Base-by-base conservation (phyloP, 1,140 invertebrate genomes). In the Aphis craccivora region DNA sequence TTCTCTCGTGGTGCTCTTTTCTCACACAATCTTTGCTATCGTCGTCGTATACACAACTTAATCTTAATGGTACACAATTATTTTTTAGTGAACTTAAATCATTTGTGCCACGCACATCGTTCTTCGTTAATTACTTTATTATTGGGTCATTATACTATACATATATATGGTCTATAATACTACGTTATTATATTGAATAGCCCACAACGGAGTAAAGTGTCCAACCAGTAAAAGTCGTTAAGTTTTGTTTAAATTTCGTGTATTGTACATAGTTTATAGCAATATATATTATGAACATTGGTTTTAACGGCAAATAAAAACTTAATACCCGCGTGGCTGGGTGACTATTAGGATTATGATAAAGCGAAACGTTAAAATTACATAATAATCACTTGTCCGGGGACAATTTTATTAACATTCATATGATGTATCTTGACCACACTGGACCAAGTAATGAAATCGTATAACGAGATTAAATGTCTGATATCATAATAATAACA, bases 21-120 rank as follows among this genome's bases (percentile, higher is more conserved):
- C 84, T 87, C 84, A 30, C 84, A 45, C 43, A 87, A 87, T 45
- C 40, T 3, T 76, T 67, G 22, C n/a, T 43, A 43, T 43, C 23
- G 23, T 43, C 23, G 23, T 43, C 22, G 35, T 43, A 4, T 25
- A 84, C 23, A 84, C 37, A 43, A 84, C 37, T 84, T 40, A 84
- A 84, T 84, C 37, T 84, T 40, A 25, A 84, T 40, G 37, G 37
- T 23, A 84, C 7, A 40, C 37, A 84, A 84, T 84, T 40, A 84
- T 23, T 84, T 84, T 43, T 84, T 40, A 37, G 40, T 84, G 40
- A 84, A 84, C 83, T 84, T 40, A 23, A 84, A 84, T 84, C 83
- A 25, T 84, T 51, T 14, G 25, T 37, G 2, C 37, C 40, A 4
- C 8, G 9, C 37, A 40, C 40, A 43, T 43, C 4, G 9, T 84